phyloP scores from a whole-genome alignment of 2,888 invertebrate genomes.

The Exocentrus adspersus region DNA sequence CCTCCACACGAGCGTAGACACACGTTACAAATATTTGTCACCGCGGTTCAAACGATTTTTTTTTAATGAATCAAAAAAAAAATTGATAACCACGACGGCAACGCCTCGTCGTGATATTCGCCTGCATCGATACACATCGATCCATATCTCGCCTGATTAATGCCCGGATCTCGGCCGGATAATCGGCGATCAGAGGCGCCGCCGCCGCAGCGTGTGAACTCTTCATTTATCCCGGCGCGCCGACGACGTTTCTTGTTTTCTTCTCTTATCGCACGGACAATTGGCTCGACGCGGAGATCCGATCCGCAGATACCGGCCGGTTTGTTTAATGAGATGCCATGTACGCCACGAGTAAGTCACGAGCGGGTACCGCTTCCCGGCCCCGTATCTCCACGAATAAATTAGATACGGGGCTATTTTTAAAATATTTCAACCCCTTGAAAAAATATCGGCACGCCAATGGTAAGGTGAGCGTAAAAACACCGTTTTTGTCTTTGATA shows the following conservation, averaged over 20 bases:
- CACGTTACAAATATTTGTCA: too few species aligned
- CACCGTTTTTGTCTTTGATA: too few species aligned
- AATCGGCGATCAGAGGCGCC: slow-evolving; percentile 54
- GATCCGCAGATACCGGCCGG: neutral
- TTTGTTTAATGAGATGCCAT: neutral
- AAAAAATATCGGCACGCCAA: too few species aligned
- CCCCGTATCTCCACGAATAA: too few species aligned
- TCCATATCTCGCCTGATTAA: slow-evolving; percentile 54
- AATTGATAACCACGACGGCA: slow-evolving; percentile 44
- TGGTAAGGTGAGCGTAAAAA: too few species aligned
- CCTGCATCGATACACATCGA: slow-evolving; percentile 53
- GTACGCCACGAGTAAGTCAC: too few species aligned
- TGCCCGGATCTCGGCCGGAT: slow-evolving; percentile 52
- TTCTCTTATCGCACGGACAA: slow-evolving; percentile 37
- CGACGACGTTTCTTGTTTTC: slow-evolving; percentile 43
- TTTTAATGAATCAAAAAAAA: too few species aligned
- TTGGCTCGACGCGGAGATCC: slow-evolving; percentile 33
- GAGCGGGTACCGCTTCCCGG: too few species aligned
- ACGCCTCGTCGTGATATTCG: slow-evolving; percentile 50
- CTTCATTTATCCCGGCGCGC: slow-evolving; percentile 54
- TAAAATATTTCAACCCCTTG: too few species aligned
- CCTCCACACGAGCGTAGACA: slow-evolving; percentile 6
- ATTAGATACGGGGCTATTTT: too few species aligned
- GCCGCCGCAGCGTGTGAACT: slow-evolving; percentile 55
- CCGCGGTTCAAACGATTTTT: too few species aligned